These are phyloP conservation scores for Aphaenogaster ashmeadi DNA, from an alignment of 1,140 invertebrate genomes.

Conservation along the genomic window DNA sequence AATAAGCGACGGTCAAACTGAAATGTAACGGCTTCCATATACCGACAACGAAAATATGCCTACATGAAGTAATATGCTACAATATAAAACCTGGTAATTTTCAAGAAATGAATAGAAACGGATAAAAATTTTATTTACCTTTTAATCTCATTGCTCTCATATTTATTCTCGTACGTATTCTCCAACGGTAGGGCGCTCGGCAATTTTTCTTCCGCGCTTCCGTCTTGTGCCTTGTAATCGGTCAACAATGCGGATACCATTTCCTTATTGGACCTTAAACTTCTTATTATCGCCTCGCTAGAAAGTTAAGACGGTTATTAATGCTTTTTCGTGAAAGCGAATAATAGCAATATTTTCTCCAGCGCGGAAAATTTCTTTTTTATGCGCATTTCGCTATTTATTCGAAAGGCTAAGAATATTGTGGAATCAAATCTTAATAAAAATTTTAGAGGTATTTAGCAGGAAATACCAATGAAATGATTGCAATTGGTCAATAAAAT, in stretches of 20 bases:
- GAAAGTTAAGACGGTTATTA: conserved; percentile 68
- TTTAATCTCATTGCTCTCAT: conserved; percentile 85
- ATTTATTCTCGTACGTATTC: conserved; percentile 76
- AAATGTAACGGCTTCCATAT: too few relatives aligned
- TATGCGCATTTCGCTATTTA: not conserved
- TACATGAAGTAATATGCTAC: not conserved
- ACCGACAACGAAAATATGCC: too few relatives aligned
- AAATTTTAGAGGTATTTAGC: conserved; percentile 1
- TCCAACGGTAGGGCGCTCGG: conserved; percentile 70
- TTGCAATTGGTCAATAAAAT: not conserved
- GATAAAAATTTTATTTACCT: conserved; percentile 74
- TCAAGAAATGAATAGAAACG: not conserved
- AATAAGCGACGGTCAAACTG: too few relatives aligned
- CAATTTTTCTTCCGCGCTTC: conserved; percentile 67
- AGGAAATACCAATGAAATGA: not conserved
- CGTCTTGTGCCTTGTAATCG: conserved; percentile 87
- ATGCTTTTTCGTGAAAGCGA: conserved; percentile 29
- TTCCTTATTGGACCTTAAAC: conserved; percentile 91
- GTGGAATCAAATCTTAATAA: not conserved
- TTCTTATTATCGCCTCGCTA: conserved; percentile 93
- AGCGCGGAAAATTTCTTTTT: not conserved
- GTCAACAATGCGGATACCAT: conserved; percentile 91
- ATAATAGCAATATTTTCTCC: conserved; percentile 23
- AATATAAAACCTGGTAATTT: not conserved
- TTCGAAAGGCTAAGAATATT: not conserved